Evolutionary conservation across 30 jellyfish, hydroid and myxozoan genomes (phyloP), one percentile per base, ranked within the genome.

Genomic region (Phacellophora camtschatica): DNA sequence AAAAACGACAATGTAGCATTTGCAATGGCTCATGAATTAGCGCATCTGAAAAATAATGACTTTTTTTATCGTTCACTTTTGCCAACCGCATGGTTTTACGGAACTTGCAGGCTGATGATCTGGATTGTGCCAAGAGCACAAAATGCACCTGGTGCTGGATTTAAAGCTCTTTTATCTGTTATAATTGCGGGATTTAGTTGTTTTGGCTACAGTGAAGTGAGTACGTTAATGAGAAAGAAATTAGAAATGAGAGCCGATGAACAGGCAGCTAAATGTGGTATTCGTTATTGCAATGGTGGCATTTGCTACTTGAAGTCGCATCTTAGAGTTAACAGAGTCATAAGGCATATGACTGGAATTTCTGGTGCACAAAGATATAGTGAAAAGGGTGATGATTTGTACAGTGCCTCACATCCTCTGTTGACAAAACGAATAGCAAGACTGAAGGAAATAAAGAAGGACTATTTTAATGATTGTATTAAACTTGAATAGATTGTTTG

Each of bases 1-100:
- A 62, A 76, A 10, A 81, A 89, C 25, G 93, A 82, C 69, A 80
- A 89, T 24, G 74, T 89, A 1, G 87, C 87, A 34, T 89, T 89
- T 77, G 82, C 87, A 27, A 62, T 89, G 55, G 97, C 92, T 3
- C 97, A 89, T 62, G 97, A 89, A 46, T 74, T 89, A 13, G 86
- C 95, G n/a, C 97, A 89, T 57, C 74, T 89, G 15, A 89, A 89
- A 43, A 55, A 46, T 56, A 34, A 39, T 42, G 88, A 89, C 33
- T 82, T 89, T 82, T 29, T 76, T 29, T 65, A 59, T 19, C 85
- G 88, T 28, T 32, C 82, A 15, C 20, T 78, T 9, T 81, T 82
- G 62, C 76, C 89, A 10, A 48, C 92, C 27, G 92, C 96, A 0
- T 83, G 89, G 84, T 77, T 89, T 20, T 89, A 48, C 50, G 86